Evolutionary conservation across 2,113 vertebrate genomes (phyloP).

Genomic region (Ictalurus punctatus): DNA sequence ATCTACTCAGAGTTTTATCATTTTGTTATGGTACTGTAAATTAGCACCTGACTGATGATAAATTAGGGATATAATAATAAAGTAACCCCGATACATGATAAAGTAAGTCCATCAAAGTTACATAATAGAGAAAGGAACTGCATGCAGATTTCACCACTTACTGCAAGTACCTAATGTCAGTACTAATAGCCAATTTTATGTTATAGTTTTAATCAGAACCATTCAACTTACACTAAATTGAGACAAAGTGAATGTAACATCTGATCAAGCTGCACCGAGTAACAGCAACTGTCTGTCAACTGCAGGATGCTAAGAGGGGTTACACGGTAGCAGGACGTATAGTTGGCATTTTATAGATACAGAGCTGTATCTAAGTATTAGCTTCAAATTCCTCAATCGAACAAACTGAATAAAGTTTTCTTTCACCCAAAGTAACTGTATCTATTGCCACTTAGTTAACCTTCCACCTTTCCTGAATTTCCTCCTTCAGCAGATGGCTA

Average conservation of each 20-base stretch:
- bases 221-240: neutral
- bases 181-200: neutral
- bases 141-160: neutral
- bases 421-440: neutral
- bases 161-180: too few species aligned
- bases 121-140: neutral
- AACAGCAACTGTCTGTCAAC: neutral
- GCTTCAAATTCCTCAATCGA: neutral
- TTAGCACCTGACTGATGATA: neutral
- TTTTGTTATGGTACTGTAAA: neutral
- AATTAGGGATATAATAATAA: neutral
- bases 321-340: neutral
- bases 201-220: neutral
- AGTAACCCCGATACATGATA: neutral
- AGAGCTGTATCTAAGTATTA: neutral
- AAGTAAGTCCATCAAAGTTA: neutral
- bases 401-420: neutral
- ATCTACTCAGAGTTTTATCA: neutral
- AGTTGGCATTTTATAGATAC: too few species aligned
- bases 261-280: neutral
- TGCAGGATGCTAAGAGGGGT: neutral
- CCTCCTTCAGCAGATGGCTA: conserved; percentile 33
- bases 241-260: neutral
- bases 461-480: conserved; percentile 28
- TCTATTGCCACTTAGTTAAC: conserved; percentile 31